Evolutionary conservation across 1,140 invertebrate species (phyloP).

Genomic region (Ladona fulva): DNA sequence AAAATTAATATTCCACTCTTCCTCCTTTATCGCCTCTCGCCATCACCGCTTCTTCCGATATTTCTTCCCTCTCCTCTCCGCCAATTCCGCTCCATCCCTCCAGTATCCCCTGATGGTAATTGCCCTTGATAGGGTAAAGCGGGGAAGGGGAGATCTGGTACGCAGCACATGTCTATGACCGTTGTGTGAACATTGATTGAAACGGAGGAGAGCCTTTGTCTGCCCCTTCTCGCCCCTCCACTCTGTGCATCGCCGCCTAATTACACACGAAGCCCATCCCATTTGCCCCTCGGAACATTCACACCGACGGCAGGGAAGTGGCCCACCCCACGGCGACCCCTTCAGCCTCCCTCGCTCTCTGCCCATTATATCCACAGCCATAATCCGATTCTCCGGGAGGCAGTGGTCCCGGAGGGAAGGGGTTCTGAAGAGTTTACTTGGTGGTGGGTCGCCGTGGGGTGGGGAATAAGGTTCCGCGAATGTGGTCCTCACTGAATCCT

Average conservation of each 20-base stretch:
- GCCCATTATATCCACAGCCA: constrained; percentile 8
- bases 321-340: constrained; percentile 26
- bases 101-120: not conserved
- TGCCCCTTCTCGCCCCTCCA: not conserved
- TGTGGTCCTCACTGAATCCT: not conserved
- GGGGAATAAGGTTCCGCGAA: constrained; percentile 29
- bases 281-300: constrained; percentile 25
- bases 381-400: constrained; percentile 16
- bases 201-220: not conserved
- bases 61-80: not conserved
- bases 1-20: not conserved
- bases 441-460: constrained; percentile 20
- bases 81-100: not conserved
- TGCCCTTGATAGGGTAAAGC: constrained; percentile 12
- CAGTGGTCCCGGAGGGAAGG: constrained; percentile 15
- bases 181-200: constrained; percentile 4
- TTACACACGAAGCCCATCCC: constrained; percentile 5
- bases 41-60: not conserved
- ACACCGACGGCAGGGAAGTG: constrained; percentile 24
- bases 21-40: not conserved
- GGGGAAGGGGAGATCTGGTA: constrained; percentile 28
- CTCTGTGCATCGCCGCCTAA: not conserved
- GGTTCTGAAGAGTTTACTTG: not conserved
- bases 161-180: constrained; percentile 39
- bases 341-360: constrained; percentile 25